phyloP scores from a whole-genome alignment of 2,888 invertebrate species.

The Netelia fuscicornis region DNA sequence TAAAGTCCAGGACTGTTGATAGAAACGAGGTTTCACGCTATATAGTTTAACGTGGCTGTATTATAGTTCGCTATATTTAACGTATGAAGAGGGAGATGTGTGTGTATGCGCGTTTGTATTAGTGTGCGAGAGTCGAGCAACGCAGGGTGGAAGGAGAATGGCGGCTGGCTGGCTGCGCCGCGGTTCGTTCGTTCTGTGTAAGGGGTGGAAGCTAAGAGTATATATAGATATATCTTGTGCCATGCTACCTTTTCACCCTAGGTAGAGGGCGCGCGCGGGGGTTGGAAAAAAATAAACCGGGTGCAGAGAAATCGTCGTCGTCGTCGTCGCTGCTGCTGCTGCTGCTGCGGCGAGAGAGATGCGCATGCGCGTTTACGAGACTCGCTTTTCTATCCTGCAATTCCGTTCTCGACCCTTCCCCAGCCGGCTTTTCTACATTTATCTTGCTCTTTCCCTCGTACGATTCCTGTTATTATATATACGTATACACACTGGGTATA shows the following conservation, averaged over 20 bases:
- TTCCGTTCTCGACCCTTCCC: not conserved
- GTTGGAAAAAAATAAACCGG: constrained; percentile 3
- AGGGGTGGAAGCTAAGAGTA: not conserved
- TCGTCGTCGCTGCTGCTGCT: not conserved
- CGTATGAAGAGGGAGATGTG: not conserved
- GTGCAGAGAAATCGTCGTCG: not conserved
- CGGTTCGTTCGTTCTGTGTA: constrained; percentile 24
- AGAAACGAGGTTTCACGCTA: constrained; percentile 6
- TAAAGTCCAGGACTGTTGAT: constrained; percentile 32
- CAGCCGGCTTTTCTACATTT: not conserved
- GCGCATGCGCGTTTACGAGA: constrained; percentile 11
- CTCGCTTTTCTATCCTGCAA: not conserved
- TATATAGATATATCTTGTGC: not conserved
- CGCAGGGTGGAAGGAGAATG: constrained; percentile 52
- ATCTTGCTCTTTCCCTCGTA: not conserved
- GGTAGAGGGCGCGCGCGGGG: constrained; percentile 1
- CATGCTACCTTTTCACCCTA: constrained; percentile 23
- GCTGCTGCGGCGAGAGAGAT: constrained; percentile 21
- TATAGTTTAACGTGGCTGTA: not conserved
- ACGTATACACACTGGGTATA: not conserved
- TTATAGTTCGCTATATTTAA: not conserved
- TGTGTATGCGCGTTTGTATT: not conserved
- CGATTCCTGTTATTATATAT: not conserved
- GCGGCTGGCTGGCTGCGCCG: constrained; percentile 73
- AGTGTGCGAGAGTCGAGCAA: not conserved